Base-by-base conservation (phyloP, 92 coral and sea anemone genomes). In the Pocillopora grandis region DNA sequence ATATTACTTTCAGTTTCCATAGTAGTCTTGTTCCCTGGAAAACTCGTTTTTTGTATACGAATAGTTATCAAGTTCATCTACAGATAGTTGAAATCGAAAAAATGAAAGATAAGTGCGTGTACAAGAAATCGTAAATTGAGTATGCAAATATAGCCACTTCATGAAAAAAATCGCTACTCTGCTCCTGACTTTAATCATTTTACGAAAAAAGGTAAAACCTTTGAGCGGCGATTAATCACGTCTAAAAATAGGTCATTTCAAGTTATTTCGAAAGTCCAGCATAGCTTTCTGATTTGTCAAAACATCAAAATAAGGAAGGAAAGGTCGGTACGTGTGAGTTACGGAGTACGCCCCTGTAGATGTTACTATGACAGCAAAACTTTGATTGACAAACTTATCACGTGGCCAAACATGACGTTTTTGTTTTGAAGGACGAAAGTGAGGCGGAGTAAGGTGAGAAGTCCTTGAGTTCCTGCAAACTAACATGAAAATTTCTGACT, bases 381-480 rank as follows among this genome's bases (percentile, higher is more conserved):
- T 74, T 72, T 84, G 88, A 84, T 66, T 84, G 88, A 67, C 88
- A 84, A 66, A 68, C 37, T 23, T 56, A 68, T 93, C 98, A 93
- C 98, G 98, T 93, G 98, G 80, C 95, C 88, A 80, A 94, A 94
- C 98, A 94, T 94, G 98, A 94, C 98, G 98, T 94, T 91, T 37
- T 91, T 93, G 95, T 94, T 91, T 94, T 91, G 88, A 89, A 88
- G 89, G 88, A 79, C 87, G 90, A 81, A 89, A 85, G 86, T 90
- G 98, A 94, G 98, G 98, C 98, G 89, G 90, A 94, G 98, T 94
- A 89, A 87, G 91, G 90, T 78, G 93, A 91, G 91, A 88, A 91
- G 92, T 89, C 78, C 66, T 81, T 85, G 86, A 87, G 87, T 88
- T 80, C 89, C 87, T 90, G 87, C 91, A 86, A 84, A 79, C 83